Evolutionary conservation across 1,140 invertebrate genomes (phyloP).

Genomic region (Calliopsis andreniformis): DNA sequence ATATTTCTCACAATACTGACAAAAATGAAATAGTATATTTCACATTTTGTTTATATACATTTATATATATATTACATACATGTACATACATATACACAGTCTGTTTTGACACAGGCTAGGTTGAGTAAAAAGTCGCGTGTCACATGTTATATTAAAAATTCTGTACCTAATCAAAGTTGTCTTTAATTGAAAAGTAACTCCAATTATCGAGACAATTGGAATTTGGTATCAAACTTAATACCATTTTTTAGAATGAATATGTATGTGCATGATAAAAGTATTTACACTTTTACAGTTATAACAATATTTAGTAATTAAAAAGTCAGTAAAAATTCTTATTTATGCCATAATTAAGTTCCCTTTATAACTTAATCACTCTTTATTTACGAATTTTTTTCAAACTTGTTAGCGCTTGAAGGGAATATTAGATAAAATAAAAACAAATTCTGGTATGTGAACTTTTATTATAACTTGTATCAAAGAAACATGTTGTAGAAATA

Average conservation of each 20-base stretch:
- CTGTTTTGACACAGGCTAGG: not conserved
- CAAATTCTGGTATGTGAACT: not conserved
- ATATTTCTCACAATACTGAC: not conserved
- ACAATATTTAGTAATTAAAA: too few relatives aligned
- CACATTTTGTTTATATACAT: conserved; percentile 12
- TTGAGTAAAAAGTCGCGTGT: too few relatives aligned
- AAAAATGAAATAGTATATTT: not conserved
- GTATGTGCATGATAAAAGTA: too few relatives aligned
- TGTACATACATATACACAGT: not conserved
- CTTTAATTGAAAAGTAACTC: not conserved
- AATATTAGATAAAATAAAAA: too few relatives aligned
- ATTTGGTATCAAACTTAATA: not conserved
- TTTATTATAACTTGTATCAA: not conserved
- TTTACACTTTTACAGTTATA: too few relatives aligned
- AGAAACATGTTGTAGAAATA: not conserved
- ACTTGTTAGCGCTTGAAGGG: too few relatives aligned
- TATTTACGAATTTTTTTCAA: too few relatives aligned
- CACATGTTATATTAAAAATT: not conserved
- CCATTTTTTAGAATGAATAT: too few relatives aligned
- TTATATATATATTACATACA: too few relatives aligned
- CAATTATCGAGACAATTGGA: not conserved
- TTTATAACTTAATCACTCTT: too few relatives aligned
- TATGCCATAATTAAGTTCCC: too few relatives aligned
- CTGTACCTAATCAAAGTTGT: conserved; percentile 8
- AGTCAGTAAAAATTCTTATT: not conserved